Conservation (phyloP, 2,888 invertebrate genomes). For the Mantis religiosa region DNA sequence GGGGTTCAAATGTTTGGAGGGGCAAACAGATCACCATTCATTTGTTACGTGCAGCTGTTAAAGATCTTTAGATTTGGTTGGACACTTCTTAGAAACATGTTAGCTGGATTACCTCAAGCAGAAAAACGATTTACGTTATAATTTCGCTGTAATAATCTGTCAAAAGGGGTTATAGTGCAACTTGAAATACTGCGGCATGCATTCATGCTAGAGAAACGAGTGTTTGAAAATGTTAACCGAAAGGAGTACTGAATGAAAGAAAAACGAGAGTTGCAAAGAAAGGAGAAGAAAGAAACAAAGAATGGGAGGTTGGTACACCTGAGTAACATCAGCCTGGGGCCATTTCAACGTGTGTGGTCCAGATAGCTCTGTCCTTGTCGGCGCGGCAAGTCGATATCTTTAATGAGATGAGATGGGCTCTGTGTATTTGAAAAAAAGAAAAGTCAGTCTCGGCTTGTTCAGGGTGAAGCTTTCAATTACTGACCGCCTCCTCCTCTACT, state of each 20-base stretch:
- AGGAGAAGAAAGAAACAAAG: background rate
- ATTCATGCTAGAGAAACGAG: background rate
- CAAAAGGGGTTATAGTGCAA: background rate
- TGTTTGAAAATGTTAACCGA: background rate
- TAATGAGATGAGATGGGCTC: background rate
- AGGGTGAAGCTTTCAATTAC: background rate
- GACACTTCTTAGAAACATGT: background rate
- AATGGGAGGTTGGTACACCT: background rate
- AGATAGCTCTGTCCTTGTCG: background rate
- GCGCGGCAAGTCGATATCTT: background rate
- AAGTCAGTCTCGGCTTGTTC: background rate
- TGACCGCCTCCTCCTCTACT: background rate
- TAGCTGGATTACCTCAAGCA: background rate
- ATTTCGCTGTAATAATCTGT: background rate
- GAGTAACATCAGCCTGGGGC: background rate
- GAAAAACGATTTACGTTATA: background rate
- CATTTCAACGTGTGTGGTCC: conserved; percentile 14
- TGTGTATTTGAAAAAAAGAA: background rate
- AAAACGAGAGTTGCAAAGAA: background rate
- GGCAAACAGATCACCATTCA: background rate
- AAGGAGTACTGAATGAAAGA: background rate
- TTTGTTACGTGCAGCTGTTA: background rate
- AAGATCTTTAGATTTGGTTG: background rate
- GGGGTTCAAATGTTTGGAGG: background rate
- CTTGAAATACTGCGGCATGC: background rate